Base-by-base conservation (phyloP, 2,113 vertebrate genomes). In the Falco punctatus region DNA sequence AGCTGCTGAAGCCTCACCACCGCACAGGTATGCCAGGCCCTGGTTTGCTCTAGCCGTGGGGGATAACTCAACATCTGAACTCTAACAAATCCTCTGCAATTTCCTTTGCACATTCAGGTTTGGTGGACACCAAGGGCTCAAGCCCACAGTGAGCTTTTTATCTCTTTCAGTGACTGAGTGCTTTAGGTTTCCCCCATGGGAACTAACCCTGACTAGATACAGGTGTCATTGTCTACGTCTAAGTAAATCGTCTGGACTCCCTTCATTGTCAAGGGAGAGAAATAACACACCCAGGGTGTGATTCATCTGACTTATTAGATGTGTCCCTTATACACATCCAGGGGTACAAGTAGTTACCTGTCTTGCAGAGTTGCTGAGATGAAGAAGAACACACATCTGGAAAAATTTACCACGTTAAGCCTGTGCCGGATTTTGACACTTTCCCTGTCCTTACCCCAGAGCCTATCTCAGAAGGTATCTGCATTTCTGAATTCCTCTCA, bases 401-500 rank as follows among this genome's bases (percentile, higher is more conserved):
- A 70, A 52, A 72, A 83, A 87, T 55, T 93, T 79, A 30, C 46
- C 51, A 20, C 24, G 58, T 33, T 62, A 70, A 91, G 48, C 62
- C 38, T 57, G 35, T 65, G 54, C 92, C 87, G 77, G 40, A 62
- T 86, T 96, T 85, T 96, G 71, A 90, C n/a, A 62, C 42, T 89
- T 84, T 59, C 79, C 70, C 81, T 89, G 4, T 23, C 78, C 81
- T 80, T 86, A 65, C 81, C 71, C 87, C 48, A 8, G 30, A 88
- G 87, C 38, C 40, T 88, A 33, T 82, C 90, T 87, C 86, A 44
- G 52, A 83, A 95, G 57, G 83, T 54, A 94, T 89, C 84, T 90
- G 86, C 74, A 87, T 87, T 88, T 85, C 94, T 90, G 89, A 97
- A 93, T 87, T 88, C 89, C 62, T 64, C 94, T 95, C 89, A 97